Evolutionary conservation across 2,888 invertebrate species (phyloP), one percentile per base, ranked within the genome.

Genomic region (Xanthorhoe designata): DNA sequence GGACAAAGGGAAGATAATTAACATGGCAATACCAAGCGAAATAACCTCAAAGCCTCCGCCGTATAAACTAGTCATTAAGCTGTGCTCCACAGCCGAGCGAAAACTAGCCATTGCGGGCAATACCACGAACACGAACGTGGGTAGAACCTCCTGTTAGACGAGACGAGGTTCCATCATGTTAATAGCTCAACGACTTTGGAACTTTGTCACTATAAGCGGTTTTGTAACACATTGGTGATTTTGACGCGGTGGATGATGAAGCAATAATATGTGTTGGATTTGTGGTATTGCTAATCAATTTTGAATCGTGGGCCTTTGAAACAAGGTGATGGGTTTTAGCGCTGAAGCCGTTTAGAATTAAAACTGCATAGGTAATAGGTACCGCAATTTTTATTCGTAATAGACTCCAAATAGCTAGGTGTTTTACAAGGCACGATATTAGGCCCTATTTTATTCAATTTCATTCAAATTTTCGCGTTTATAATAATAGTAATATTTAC

Each of bases 1-100:
- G 71, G 71, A 62, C 61, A 64, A 73, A 70, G 81, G 71, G 74
- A 75, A 19, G 55, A 52, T 71, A 69, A 70, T 75, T 72, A 72
- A 78, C 73, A 73, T 79, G 84, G 90, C 87, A 91, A 90, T 86
- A 88, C 87, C 67, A 71, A 75, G 57, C 59, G 75, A 79, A 80
- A 84, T 87, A 90, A 90, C 91, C 89, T 90, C 88, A 90, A 90
- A 91, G 89, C 86, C 90, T 90, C 77, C 74, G 77, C 84, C 2
- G 38, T 42, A 42, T 13, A 13, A 42, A 42, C 38, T 42, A 42
- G 13, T 42, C 13, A 0, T 13, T 42, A 13, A 42, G 2, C 38
- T 42, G 13, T 13, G 38, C 90, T 6, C 90, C 74, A 77, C 84
- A 85, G 85, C 85, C 84, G 38, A 86, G 85, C 85, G 83, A 85